Evolutionary conservation across 2,113 vertebrate species (phyloP).

Genomic region (Chionomys nivalis): DNA sequence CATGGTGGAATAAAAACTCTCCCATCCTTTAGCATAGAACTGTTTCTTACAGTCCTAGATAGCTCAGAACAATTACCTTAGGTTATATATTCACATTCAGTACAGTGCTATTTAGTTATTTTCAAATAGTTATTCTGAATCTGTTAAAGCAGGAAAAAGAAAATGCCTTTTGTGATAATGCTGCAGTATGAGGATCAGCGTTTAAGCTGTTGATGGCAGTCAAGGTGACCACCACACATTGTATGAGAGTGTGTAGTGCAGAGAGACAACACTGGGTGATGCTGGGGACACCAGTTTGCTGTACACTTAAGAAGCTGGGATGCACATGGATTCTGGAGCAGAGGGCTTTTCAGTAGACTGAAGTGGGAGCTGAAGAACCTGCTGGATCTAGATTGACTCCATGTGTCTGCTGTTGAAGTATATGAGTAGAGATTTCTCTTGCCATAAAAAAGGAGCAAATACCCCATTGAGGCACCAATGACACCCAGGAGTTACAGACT

Average conservation of each 20-base stretch:
- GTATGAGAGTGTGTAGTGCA: not conserved
- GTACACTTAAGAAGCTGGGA: not conserved
- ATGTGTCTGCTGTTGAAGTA: not conserved
- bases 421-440: not conserved
- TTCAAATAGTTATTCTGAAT: constrained; percentile 15
- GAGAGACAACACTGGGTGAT: not conserved
- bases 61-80: not conserved
- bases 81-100: not conserved
- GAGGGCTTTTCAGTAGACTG: not conserved
- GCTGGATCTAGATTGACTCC: not conserved
- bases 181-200: not conserved
- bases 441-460: not conserved
- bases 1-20: not conserved
- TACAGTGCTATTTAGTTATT: not conserved
- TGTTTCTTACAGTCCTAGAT: not conserved
- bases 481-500: not conserved
- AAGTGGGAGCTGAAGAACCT: too few relatives aligned
- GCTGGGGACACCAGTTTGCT: too few relatives aligned
- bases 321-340: too few relatives aligned
- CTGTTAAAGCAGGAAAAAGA: not conserved
- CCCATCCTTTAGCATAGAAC: not conserved
- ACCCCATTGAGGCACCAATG: not conserved
- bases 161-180: not conserved
- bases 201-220: not conserved
- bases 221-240: not conserved